Evolutionary conservation across 1,140 invertebrate genomes (phyloP).

Genomic region (Tetraneura akinire): DNA sequence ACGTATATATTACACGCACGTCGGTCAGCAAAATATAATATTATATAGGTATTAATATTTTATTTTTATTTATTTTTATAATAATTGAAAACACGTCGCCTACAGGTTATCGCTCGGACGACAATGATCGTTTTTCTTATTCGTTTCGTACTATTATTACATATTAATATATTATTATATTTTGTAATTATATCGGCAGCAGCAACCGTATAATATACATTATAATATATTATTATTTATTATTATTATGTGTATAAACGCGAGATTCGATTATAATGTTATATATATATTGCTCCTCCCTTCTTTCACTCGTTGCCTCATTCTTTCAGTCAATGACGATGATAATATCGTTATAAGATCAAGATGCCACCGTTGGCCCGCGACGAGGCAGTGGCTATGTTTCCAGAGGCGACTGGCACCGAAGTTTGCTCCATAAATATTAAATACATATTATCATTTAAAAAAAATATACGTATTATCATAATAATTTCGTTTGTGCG

Average conservation of each 20-base stretch:
- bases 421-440: background rate
- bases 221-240: no score
- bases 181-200: conserved; percentile 40
- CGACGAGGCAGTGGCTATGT: background rate
- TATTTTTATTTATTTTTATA: background rate
- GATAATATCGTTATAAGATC: conserved; percentile 13
- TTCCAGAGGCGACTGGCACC: background rate
- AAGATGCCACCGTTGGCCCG: background rate
- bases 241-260: background rate
- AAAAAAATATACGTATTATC: background rate
- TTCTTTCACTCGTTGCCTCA: no score
- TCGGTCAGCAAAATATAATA: conserved; percentile 30
- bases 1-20: background rate
- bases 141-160: conserved; percentile 17
- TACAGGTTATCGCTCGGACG: background rate
- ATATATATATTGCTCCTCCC: background rate
- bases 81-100: conserved; percentile 48
- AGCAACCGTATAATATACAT: background rate
- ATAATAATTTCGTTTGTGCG: background rate
- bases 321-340: background rate
- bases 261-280: conserved; percentile 18
- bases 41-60: background rate
- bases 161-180: background rate
- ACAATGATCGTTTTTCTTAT: background rate
- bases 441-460: background rate